A percentile compares a stretch with the other conserved stretches of the same genome.
Conservation (phyloP, 1,140 invertebrate genomes). For the Latrodectus geometricus region DNA sequence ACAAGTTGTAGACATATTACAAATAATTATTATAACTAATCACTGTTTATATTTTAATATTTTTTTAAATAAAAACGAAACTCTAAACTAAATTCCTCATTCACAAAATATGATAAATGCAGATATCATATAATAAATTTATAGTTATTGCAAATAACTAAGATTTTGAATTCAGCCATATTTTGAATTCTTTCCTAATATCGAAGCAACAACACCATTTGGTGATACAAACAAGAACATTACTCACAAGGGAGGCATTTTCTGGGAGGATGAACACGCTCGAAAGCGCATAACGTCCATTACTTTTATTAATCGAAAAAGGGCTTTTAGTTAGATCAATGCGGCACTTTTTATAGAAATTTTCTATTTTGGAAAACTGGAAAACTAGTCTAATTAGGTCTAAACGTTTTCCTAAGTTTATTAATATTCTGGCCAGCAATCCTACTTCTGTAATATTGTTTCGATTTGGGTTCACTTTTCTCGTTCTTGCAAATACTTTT, state of each 20-base stretch:
- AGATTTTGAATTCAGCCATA: too few relatives aligned
- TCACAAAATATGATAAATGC: too few relatives aligned
- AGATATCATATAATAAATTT: too few relatives aligned
- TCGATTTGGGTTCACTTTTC: not conserved
- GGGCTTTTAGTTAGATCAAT: constrained; percentile 43
- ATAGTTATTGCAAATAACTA: too few relatives aligned
- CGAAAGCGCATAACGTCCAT: constrained; percentile 21
- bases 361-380: constrained; percentile 14
- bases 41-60: too few relatives aligned
- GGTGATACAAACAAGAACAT: constrained; percentile 45
- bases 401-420: constrained; percentile 22
- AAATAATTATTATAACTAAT: too few relatives aligned
- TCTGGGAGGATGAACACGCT: constrained; percentile 8
- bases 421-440: constrained; percentile 14
- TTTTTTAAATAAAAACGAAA: too few relatives aligned
- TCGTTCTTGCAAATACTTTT: not conserved
- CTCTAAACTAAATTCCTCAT: too few relatives aligned
- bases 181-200: not conserved
- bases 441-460: not conserved
- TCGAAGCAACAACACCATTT: constrained; percentile 18
- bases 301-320: constrained; percentile 47
- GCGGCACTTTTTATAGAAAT: constrained; percentile 37
- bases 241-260: constrained; percentile 27
- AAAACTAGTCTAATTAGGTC: constrained; percentile 41
- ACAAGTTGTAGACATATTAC: too few relatives aligned